Evolutionary conservation across 1,140 invertebrate species (phyloP), one percentile per base, ranked within the genome.

Genomic region (Asobara japonica): DNA sequence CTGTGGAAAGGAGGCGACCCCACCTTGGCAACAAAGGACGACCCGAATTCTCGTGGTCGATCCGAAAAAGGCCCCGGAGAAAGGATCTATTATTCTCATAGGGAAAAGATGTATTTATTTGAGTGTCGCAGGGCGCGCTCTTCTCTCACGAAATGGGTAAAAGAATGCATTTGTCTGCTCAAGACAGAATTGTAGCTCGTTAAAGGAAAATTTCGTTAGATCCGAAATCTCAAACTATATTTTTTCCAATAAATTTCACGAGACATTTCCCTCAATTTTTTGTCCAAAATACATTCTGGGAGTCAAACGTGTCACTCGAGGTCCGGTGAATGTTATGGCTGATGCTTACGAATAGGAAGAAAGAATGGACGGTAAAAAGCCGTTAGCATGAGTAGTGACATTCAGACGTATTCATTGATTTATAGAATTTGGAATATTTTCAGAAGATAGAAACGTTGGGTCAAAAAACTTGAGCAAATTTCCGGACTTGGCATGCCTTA

Each of bases 21-120:
- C 27, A 31, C 33, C 62, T 67, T 18, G 11, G 71, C 60, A 72
- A 72, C 71, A 72, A 72, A 72, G 71, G 71, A 67, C 51, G 71
- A 72, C 65, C 71, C 62, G 65, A n/a, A 72, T 72, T 65, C 71
- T 72, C 36, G 71, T 60, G 51, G 65, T 51, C 71, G 71, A 72
- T 72, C 45, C 71, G 65, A 65, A 67, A 27, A 51, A 48, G 62
- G 65, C 70, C 65, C 41, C 41, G 65, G 64, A 72, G 70, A 72
- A 72, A 66, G 70, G 70, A 72, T 72, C 70, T 69, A 69, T 69
- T 69, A 16, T 72, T 71, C 69, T 65, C 33, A 36, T n/a, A 11
- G 33, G 33, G 64, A 65, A 31, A 30, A 30, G 25, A 64, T 64
- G 27, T 64, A 36, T 22, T 41, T 36, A 36, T 65, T 36, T 65